phyloP scores from a whole-genome alignment of 2,797 vertebrate species.

The Melanotaenia parkinsoni region DNA sequence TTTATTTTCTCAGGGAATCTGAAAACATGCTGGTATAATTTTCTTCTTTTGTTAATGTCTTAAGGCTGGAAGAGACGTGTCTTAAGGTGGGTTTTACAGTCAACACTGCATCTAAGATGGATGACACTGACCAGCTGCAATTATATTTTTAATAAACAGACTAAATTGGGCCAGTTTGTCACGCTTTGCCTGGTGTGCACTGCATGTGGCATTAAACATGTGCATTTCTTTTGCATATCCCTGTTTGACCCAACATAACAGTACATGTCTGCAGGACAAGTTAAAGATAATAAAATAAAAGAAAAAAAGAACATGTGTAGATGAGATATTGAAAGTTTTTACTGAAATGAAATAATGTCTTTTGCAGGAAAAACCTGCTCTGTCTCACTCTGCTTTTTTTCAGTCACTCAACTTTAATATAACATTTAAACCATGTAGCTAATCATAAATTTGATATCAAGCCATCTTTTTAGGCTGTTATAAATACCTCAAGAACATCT shows the following conservation, averaged over 20 bases:
- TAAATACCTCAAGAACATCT: neutral
- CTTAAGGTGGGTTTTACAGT: conserved; percentile 1
- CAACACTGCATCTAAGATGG: conserved; percentile 4
- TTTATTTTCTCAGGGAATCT: neutral
- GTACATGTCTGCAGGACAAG: neutral
- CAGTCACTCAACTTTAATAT: too few species aligned
- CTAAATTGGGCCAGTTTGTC: conserved; percentile 29
- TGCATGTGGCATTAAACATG: conserved; percentile 15
- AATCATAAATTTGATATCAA: neutral
- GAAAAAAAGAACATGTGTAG: too few species aligned
- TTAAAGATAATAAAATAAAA: too few species aligned
- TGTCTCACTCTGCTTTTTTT: neutral
- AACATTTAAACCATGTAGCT: neutral
- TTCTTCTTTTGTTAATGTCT: conserved; percentile 8
- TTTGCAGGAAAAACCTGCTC: too few species aligned
- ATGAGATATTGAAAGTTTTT: neutral
- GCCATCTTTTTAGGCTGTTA: neutral
- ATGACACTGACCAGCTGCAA: conserved; percentile 23
- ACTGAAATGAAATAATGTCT: neutral
- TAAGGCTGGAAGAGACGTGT: neutral
- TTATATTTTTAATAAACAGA: conserved; percentile 52
- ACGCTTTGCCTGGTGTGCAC: conserved; percentile 4
- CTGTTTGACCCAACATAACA: neutral
- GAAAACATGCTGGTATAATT: neutral
- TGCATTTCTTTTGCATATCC: conserved; percentile 6